Evolutionary conservation across 2,888 invertebrate genomes (phyloP), one percentile per base, ranked within the genome.

Genomic region (Trichopria drosophilae): DNA sequence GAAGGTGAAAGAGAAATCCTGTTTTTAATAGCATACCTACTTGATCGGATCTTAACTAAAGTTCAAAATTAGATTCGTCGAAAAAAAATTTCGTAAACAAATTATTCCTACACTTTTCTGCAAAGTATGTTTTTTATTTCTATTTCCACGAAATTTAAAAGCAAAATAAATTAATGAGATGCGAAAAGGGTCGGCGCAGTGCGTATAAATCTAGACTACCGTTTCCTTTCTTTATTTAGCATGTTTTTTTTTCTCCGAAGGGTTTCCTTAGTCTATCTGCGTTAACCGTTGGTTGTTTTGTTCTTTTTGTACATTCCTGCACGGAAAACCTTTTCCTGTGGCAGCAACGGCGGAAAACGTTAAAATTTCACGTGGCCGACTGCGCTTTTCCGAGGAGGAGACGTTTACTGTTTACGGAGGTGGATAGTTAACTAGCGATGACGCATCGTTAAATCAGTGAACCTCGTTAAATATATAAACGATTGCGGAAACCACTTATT

Each of bases 201-300:
- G 53, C 53, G 47, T 56, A 56, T 56, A 56, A 56, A 56, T 56
- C 50, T 48, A 47, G 51, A 35, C n/a, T n/a, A n/a, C 47, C 23
- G 40, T 24, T 18, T 31, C 36, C 36, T 37, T 51, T 53, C 50
- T 56, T 53, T 53, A 41, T 41, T 41, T 41, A 41, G 12, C 41
- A 50, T 36, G 39, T n/a, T n/a, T n/a, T 50, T 50, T 53, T 53
- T 43, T 47, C 48, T 48, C 41, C 45, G 42, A 53, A 53, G 47
- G 47, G 50, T 56, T 53, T 53, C 56, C 47, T 56, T 53, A 56
- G 50, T 56, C 50, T 50, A 51, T 55, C 52, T 55, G 39, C 35
- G 44, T 52, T 55, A 45, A 52, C 52, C 45, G 28, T 23, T 29
- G 18, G 19, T 15, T 15, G 28, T 15, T 28, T 28, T 41, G 29